Base-by-base conservation (phyloP, 2,888 invertebrate genomes). In the Lithodes maja region DNA sequence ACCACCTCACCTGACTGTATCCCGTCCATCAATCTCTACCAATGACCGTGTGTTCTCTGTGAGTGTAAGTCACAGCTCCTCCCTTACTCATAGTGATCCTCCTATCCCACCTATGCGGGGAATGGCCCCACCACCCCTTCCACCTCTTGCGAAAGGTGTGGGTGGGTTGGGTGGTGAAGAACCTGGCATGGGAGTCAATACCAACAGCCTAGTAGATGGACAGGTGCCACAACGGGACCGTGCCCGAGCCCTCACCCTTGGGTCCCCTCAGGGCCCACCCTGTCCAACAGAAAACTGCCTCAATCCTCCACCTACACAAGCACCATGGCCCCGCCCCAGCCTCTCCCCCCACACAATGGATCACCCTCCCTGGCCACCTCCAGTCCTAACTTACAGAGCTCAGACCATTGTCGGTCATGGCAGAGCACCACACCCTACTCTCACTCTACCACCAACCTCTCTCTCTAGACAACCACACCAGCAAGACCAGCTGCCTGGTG, bases 171-270 rank as follows among this genome's bases (percentile, higher is more conserved):
- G 79, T 61, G 0, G 52, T 71, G 71, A 7, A n/a, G 71, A 3
- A 12, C 71, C 3, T 3, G 71, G 71, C 3, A 3, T n/a, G 3
- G 71, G 71, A 71, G n/a, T 90, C 2, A 68, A 88, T 33, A 85
- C 83, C 89, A 91, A 91, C 79, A 90, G 91, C 52, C 81, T 91
- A 3, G 83, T 91, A n/a, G 90, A 90, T 83, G 91, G 90, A 2
- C 90, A 90, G 82, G 79, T 91, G 71, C 90, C 90, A 12, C 75
- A 83, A 17, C 80, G 87, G 71, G 91, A 91, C 15, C 77, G 86
- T 33, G 91, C 91, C 1, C 85, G 90, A 3, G 86, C 91, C 61
- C 86, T 90, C 33, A 61, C 78, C 17, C 81, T 89, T 50, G 75
- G 17, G 50, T 50, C 52, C 69, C 68, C 69, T 12, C 82, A 61